phyloP scores from a whole-genome alignment of 2,888 invertebrate genomes.

The Xestia ashworthii region DNA sequence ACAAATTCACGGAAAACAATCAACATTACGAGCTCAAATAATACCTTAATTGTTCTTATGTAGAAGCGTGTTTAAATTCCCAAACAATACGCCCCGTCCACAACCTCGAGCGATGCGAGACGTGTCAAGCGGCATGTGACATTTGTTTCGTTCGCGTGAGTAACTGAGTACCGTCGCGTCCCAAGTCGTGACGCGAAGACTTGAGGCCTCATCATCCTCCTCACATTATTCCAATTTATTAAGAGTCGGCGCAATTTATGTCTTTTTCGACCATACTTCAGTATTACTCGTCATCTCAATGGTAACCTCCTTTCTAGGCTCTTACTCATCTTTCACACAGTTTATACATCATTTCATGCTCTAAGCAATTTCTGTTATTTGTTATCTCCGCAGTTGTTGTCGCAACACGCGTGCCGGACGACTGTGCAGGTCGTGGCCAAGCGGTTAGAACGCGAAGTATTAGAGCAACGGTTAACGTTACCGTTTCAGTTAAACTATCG shows the following conservation, averaged over 20 bases:
- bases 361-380: background rate
- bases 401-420: background rate
- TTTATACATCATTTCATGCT: background rate
- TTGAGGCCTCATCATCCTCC: background rate
- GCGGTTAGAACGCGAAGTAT: constrained; percentile 43
- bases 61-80: constrained; percentile 51
- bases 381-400: background rate
- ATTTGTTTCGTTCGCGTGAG: background rate
- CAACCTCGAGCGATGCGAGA: background rate
- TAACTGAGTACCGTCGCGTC: no score
- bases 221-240: background rate
- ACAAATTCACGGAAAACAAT: constrained; percentile 37
- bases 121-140: background rate
- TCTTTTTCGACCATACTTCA: background rate
- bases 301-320: background rate
- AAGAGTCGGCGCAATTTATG: background rate
- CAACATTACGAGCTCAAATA: constrained; percentile 50
- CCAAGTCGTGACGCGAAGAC: background rate
- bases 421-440: background rate
- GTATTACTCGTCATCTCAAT: background rate
- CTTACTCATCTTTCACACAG: background rate
- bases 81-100: constrained; percentile 1
- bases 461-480: constrained; percentile 57
- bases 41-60: constrained; percentile 55
- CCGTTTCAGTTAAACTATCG: constrained; percentile 59